Evolutionary conservation across 2,888 invertebrate genomes (phyloP).

Genomic region (Leucophenga maculata): DNA sequence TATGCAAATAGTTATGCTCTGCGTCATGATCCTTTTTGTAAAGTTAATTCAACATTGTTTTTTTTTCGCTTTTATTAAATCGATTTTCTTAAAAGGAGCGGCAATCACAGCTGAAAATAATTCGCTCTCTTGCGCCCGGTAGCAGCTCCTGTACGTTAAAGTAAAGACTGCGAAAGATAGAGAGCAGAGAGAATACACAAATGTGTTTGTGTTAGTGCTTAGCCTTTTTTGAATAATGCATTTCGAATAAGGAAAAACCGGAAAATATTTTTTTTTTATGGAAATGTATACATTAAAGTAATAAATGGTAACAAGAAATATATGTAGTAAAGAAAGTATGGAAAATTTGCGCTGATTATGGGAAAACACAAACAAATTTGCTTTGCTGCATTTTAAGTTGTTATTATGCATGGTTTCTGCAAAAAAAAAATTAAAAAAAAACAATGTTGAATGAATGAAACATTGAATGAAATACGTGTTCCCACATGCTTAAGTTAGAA

Average conservation of each 20-base stretch:
- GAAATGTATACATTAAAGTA: constrained; percentile 43
- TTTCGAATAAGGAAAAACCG: constrained; percentile 63
- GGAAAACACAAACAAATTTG: constrained; percentile 38
- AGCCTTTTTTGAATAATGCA: constrained; percentile 39
- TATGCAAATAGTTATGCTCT: background rate
- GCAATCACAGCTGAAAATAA: constrained; percentile 53
- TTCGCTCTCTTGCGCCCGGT: constrained; percentile 29
- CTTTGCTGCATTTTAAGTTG: background rate
- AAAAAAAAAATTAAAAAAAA: constrained; percentile 1
- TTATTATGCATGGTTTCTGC: background rate
- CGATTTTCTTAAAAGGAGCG: constrained; percentile 64
- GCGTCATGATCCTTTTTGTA: constrained; percentile 12
- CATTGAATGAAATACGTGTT: constrained; percentile 53
- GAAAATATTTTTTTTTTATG: constrained; percentile 53
- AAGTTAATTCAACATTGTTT: constrained; percentile 42
- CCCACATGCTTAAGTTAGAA: constrained; percentile 15
- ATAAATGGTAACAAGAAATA: constrained; percentile 45
- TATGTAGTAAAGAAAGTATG: constrained; percentile 17
- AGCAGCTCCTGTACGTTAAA: background rate
- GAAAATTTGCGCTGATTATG: constrained; percentile 30
- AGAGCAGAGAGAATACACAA: constrained; percentile 36
- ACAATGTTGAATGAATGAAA: constrained; percentile 46
- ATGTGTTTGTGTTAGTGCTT: no score
- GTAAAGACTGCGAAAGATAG: constrained; percentile 35
- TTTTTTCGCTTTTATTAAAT: constrained; percentile 49